phyloP scores from a whole-genome alignment of 1,140 invertebrate genomes.

The Cardiocondyla obscurior region DNA sequence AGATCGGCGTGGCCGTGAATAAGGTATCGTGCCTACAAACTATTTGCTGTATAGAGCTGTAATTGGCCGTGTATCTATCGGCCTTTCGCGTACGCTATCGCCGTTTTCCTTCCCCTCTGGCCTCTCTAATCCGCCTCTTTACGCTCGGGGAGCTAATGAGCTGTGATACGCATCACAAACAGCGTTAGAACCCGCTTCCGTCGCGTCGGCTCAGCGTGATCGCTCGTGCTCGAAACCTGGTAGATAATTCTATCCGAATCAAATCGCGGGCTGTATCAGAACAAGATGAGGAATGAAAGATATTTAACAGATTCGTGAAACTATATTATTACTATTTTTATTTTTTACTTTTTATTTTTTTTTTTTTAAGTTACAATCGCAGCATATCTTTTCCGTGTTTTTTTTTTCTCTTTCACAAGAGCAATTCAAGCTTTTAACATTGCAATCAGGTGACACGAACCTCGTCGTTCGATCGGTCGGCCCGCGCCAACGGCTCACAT shows the following conservation, averaged over 20 bases:
- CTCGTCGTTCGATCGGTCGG: not conserved
- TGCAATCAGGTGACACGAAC: not conserved
- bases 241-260: constrained; percentile 3
- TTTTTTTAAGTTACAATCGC: not conserved
- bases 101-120: constrained; percentile 39
- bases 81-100: constrained; percentile 71
- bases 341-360: too few relatives aligned
- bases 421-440: not conserved
- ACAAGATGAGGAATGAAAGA: not conserved
- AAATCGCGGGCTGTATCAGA: too few relatives aligned
- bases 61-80: constrained; percentile 79
- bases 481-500: not conserved
- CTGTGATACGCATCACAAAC: constrained; percentile 80
- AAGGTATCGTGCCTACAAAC: constrained; percentile 77
- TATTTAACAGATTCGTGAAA: not conserved
- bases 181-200: constrained; percentile 69
- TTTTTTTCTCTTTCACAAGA: not conserved
- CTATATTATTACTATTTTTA: too few relatives aligned
- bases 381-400: not conserved
- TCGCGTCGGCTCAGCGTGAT: constrained; percentile 26
- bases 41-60: constrained; percentile 81
- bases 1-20: constrained; percentile 64
- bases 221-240: constrained; percentile 3
- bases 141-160: constrained; percentile 79
- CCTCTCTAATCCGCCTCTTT: constrained; percentile 65